Percentiles rank a stretch among this genome's conserved stretches.
Evolutionary conservation across 2,113 vertebrate species (phyloP).

Genomic region (Ia io): DNA sequence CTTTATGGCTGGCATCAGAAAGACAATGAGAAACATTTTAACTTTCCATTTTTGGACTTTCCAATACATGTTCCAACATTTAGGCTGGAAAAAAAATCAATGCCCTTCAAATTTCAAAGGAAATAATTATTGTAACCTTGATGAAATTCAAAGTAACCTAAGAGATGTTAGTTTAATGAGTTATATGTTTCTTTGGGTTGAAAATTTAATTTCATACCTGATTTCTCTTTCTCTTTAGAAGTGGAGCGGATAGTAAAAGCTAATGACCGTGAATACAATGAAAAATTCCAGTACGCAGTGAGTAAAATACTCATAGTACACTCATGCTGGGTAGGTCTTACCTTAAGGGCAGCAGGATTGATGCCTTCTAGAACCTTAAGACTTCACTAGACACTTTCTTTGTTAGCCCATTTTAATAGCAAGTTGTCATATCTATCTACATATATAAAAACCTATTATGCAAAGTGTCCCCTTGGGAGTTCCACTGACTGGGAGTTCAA

Average conservation of each 20-base stretch:
- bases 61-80: constrained; percentile 32
- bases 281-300: constrained; percentile 89
- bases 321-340: neutral
- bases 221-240: constrained; percentile 81
- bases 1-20: constrained; percentile 45
- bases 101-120: constrained; percentile 47
- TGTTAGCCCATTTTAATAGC: neutral
- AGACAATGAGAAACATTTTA: constrained; percentile 41
- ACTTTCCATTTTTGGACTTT: constrained; percentile 53
- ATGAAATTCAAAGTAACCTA: constrained; percentile 28
- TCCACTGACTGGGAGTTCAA: too few species aligned
- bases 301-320: constrained; percentile 70
- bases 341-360: neutral
- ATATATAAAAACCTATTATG: too few species aligned
- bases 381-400: neutral
- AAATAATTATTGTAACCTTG: constrained; percentile 52
- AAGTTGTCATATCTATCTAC: too few species aligned
- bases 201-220: constrained; percentile 41
- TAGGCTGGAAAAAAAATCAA: constrained; percentile 40
- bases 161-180: constrained; percentile 41
- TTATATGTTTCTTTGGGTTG: constrained; percentile 34
- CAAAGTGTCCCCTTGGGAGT: too few species aligned
- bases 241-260: constrained; percentile 89
- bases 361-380: neutral
- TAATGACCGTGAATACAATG: constrained; percentile 89